These are phyloP conservation scores for Merodon equestris DNA, from an alignment of 2,888 invertebrate genomes.

Conservation along the genomic window DNA sequence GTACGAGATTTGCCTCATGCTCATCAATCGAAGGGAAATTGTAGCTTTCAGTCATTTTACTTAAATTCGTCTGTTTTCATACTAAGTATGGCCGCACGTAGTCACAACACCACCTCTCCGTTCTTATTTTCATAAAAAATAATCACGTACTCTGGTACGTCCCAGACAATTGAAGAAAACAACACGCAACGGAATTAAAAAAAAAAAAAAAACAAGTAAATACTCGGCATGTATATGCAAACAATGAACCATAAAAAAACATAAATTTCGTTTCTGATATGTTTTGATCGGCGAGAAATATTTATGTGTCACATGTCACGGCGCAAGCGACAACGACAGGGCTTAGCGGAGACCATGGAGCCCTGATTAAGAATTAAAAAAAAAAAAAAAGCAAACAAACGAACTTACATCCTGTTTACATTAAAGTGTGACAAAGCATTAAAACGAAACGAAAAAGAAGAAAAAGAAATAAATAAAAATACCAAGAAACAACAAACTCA, in stretches of 20 bases:
- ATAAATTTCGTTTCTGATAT: conserved; percentile 52
- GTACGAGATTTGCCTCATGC: no score
- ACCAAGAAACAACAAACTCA: no score
- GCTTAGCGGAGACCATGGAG: conserved; percentile 7
- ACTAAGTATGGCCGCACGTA: not conserved
- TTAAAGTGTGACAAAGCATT: conserved; percentile 54
- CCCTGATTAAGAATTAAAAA: conserved; percentile 45
- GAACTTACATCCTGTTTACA: conserved; percentile 63
- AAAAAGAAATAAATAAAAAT: conserved; percentile 8
- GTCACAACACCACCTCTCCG: not conserved
- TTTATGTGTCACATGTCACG: conserved; percentile 16
- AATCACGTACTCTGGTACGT: conserved; percentile 13
- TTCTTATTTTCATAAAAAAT: conserved; percentile 3
- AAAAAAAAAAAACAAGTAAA: conserved; percentile 7
- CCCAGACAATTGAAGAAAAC: conserved; percentile 23
- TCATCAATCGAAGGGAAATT: no score
- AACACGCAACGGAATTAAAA: conserved; percentile 2
- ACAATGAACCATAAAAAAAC: conserved; percentile 44
- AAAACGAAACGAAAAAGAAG: conserved; percentile 22
- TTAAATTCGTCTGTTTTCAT: no score
- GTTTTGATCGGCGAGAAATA: conserved; percentile 37
- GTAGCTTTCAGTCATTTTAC: no score
- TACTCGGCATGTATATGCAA: conserved; percentile 2
- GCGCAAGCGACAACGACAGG: not conserved
- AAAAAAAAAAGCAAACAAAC: conserved; percentile 51